phyloP scores from a whole-genome alignment of 2,888 invertebrate species.

The Lasioglossum malachurum region DNA sequence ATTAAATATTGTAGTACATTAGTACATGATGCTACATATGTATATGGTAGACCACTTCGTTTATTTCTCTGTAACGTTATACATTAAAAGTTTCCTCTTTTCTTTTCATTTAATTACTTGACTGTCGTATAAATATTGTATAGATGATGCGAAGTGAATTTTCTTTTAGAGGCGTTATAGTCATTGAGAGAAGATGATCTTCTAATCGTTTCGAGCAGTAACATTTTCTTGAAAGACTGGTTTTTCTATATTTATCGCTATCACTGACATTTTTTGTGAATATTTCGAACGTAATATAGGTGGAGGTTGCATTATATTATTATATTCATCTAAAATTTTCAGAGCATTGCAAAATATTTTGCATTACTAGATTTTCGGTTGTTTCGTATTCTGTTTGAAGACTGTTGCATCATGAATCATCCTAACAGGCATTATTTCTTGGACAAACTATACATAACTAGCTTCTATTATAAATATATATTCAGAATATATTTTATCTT shows the following conservation, averaged over 20 bases:
- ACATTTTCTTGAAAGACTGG: constrained; percentile 24
- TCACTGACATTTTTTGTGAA: constrained; percentile 1
- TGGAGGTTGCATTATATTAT: constrained; percentile 6
- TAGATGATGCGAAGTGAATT: background rate
- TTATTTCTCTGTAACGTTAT: background rate
- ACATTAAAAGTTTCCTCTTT: background rate
- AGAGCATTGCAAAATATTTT: background rate
- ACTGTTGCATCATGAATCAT: background rate
- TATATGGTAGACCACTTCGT: background rate
- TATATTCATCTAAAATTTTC: background rate
- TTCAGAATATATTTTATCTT: constrained; percentile 46
- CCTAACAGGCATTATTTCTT: constrained; percentile 52
- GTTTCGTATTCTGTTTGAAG: background rate
- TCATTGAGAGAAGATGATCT: background rate
- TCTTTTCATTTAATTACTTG: background rate
- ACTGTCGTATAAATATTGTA: background rate
- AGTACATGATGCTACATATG: background rate
- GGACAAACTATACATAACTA: constrained; percentile 39
- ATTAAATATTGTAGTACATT: background rate
- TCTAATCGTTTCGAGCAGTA: constrained; percentile 19
- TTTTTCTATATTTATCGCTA: constrained; percentile 4
- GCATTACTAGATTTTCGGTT: background rate
- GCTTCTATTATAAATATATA: constrained; percentile 57
- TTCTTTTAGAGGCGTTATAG: background rate
- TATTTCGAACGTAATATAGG: constrained; percentile 3